Conservation (phyloP, 2,797 vertebrate species). For the Eulemur mongoz region DNA sequence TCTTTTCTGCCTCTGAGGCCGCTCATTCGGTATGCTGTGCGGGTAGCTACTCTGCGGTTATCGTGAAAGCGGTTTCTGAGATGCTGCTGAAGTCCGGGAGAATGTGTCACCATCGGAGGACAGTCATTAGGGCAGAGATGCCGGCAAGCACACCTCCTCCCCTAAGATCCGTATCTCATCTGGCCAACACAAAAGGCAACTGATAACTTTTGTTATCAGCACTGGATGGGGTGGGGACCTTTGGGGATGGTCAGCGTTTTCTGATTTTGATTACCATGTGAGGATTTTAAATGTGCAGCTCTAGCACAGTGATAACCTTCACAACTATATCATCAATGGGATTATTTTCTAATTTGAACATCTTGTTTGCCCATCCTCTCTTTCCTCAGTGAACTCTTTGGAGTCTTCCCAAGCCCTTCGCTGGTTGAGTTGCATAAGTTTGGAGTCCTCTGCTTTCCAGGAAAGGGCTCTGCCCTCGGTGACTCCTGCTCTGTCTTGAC, state of each 20-base stretch:
- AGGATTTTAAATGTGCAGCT: neutral
- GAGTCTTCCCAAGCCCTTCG: neutral
- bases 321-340: neutral
- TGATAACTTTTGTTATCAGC: neutral
- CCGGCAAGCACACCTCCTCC: neutral
- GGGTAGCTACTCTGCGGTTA: neutral
- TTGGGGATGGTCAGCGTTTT: neutral
- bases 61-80: slow-evolving; percentile 18
- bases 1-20: rapidly evolving
- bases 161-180: neutral
- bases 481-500: neutral
- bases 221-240: neutral
- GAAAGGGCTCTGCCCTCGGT: neutral
- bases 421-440: neutral
- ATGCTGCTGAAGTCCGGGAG: neutral
- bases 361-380: neutral
- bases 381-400: neutral
- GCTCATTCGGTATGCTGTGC: neutral
- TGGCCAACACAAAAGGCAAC: neutral
- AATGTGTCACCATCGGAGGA: neutral
- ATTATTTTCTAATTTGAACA: neutral
- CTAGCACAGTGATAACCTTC: neutral
- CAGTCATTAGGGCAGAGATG: neutral
- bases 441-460: slow-evolving; percentile 38
- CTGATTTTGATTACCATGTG: neutral